These are phyloP conservation scores for Rhyacichthys aspro DNA, from an alignment of 2,797 vertebrate species.

Conservation along the genomic window DNA sequence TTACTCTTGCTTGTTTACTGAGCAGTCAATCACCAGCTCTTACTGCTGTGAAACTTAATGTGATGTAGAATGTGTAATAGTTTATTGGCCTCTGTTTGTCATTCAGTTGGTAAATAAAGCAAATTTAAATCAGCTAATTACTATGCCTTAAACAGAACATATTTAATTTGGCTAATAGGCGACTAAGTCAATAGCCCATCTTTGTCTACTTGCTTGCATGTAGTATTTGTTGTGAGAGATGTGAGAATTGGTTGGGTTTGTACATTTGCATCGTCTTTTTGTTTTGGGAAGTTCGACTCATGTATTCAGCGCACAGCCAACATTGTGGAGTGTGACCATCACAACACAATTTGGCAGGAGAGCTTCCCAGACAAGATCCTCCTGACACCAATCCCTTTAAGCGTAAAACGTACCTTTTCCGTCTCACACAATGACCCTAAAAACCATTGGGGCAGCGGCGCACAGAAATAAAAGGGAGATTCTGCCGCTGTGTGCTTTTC, in stretches of 20 bases:
- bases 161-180: conserved; percentile 53
- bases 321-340: conserved; percentile 31
- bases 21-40: conserved; percentile 36
- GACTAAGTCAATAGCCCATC: conserved; percentile 40
- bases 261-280: conserved; percentile 3
- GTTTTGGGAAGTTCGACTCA: background rate
- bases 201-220: conserved; percentile 23
- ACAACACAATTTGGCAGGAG: conserved; percentile 37
- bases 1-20: conserved; percentile 36
- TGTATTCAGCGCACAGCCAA: conserved; percentile 11
- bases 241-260: background rate
- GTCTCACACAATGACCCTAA: conserved; percentile 41
- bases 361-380: conserved; percentile 15
- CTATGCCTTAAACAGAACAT: conserved; percentile 49
- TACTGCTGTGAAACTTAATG: conserved; percentile 60
- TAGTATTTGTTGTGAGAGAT: background rate
- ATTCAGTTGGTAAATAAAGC: conserved; percentile 64
- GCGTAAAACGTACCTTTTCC: conserved; percentile 33
- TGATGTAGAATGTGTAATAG: conserved; percentile 71
- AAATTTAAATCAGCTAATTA: conserved; percentile 65
- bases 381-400: conserved; percentile 51
- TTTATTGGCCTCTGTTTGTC: conserved; percentile 63
- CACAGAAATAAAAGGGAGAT: conserved; percentile 27
- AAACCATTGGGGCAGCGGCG: conserved; percentile 39
- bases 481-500: conserved; percentile 33